Evolutionary conservation across 2,113 vertebrate species (phyloP), one percentile per base, ranked within the genome.

Genomic region (Mastomys natalensis): DNA sequence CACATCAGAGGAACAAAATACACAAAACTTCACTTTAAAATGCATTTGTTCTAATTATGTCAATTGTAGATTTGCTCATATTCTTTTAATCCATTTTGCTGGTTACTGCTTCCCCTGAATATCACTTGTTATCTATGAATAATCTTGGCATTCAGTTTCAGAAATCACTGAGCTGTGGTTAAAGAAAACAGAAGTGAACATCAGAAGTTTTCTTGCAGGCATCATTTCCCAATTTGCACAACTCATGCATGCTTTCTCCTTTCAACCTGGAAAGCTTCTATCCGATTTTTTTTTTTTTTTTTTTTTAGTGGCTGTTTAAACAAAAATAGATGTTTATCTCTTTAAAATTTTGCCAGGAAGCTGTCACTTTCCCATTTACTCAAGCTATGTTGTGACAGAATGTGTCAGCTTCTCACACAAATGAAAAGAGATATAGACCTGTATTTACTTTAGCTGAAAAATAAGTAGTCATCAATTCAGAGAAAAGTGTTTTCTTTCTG

Each of bases 301-400:
- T 64, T 78, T 58, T 98, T 98, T 73, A 98, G 98, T 98, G 98
- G 96, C 98, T 98, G 98, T 98, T 99, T 98, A 98, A 99, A 98
- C 98, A 99, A 98, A 99, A 98, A 98, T 98, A 98, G 98, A 98
- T 98, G 98, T 99, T 99, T 99, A 99, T 99, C 98, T 98, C 98
- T 98, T 99, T 98, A 98, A 99, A 98, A 98, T 97, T 98, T 99
- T 98, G 97, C 98, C 98, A 98, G 97, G 98, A 98, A 98, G 96
- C 98, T 99, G 98, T 99, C 98, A 98, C 98, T 99, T 98, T 98
- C 97, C 97, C 98, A 98, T 98, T 99, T 98, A 98, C 97, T 98
- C 97, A 98, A 98, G 97, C 97, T 94, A 98, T 99, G 98, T 99
- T 99, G 98, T 99, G 98, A 99, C 98, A 99, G 98, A 98, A 99